These are phyloP conservation scores for Paratrypauchen microcephalus DNA, from an alignment of 2,797 vertebrate genomes.

Conservation along the genomic window DNA sequence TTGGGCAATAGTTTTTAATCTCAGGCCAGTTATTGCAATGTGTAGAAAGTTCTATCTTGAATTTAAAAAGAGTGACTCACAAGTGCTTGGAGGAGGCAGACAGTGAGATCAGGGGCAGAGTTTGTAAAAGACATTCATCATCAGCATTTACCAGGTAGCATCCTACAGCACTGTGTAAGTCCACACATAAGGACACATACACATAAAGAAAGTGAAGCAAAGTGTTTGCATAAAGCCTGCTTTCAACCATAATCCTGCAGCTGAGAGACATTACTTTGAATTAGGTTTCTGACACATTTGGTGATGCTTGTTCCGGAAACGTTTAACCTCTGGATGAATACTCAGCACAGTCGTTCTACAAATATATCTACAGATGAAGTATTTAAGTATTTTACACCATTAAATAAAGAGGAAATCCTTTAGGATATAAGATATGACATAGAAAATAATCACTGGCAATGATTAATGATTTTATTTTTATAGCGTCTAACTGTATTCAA, in stretches of 20 bases:
- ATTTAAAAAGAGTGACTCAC: constrained; percentile 5
- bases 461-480: not conserved
- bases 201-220: constrained; percentile 42
- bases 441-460: not conserved
- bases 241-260: constrained; percentile 6
- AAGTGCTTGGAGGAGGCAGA: constrained; percentile 31
- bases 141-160: constrained; percentile 59
- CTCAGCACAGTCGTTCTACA: not conserved
- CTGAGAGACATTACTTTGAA: constrained; percentile 2
- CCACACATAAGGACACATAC: constrained; percentile 14
- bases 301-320: constrained; percentile 1
- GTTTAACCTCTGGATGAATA: not conserved
- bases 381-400: not conserved
- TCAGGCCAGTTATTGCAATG: not conserved
- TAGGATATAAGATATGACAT: not conserved
- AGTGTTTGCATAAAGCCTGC: not conserved
- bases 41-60: not conserved
- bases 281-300: constrained; percentile 9
- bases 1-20: constrained; percentile 9
- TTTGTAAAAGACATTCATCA: constrained; percentile 60
- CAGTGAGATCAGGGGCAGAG: constrained; percentile 49
- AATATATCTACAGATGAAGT: not conserved
- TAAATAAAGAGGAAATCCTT: constrained; percentile 5
- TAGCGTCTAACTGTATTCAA: not conserved
- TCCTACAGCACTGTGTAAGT: constrained; percentile 46